Evolutionary conservation across 2,888 invertebrate species (phyloP).

Genomic region (Pachycephus smyrnensis): DNA sequence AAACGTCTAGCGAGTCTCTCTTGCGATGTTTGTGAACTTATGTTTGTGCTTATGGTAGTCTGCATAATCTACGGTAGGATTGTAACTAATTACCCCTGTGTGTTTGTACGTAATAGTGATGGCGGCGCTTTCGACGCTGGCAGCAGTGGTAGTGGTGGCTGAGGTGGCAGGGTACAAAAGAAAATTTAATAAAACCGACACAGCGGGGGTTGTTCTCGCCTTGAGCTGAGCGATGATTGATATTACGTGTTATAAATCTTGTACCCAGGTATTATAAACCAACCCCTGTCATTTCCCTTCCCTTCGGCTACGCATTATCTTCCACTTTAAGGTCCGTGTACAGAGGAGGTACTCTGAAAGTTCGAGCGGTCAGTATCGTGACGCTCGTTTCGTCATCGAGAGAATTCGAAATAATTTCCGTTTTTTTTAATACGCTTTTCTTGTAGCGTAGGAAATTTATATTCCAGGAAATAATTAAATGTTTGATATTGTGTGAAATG

Average conservation of each 20-base stretch:
- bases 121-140: conserved; percentile 1
- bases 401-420: not conserved
- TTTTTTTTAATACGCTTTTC: not conserved
- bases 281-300: conserved; percentile 3
- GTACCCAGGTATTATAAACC: conserved; percentile 19
- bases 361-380: not conserved
- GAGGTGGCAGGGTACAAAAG: conserved; percentile 17
- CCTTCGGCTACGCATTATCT: conserved; percentile 17
- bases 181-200: conserved; percentile 34
- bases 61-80: not conserved
- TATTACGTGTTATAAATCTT: conserved; percentile 34
- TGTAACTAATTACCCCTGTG: conserved; percentile 21
- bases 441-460: not conserved
- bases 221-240: conserved; percentile 30
- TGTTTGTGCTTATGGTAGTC: not conserved
- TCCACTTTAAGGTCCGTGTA: not conserved
- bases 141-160: not conserved
- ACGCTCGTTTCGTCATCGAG: not conserved
- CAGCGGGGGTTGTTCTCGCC: conserved; percentile 24
- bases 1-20: not conserved
- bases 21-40: not conserved
- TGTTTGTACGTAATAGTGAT: conserved; percentile 9
- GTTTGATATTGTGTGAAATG: too few species aligned
- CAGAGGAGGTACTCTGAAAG: not conserved
- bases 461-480: not conserved